phyloP scores from a whole-genome alignment of 2,888 invertebrate genomes.

The Stegana nigrithorax region DNA sequence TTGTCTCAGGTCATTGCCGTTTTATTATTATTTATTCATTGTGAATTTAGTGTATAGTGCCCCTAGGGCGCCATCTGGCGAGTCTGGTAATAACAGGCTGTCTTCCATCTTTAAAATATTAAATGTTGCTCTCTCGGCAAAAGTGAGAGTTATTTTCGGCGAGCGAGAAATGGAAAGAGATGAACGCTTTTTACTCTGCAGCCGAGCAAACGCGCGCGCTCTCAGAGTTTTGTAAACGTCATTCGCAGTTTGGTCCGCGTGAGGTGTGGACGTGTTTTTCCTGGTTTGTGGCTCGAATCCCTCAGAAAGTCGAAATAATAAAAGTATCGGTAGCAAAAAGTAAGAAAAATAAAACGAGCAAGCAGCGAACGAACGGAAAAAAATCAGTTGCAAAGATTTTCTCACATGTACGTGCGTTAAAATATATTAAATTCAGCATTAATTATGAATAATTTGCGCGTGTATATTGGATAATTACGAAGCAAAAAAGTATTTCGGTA shows the following conservation, averaged over 20 bases:
- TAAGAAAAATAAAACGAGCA: background rate
- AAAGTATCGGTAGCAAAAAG: background rate
- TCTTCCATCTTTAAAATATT: too few species aligned
- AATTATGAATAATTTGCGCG: conserved; percentile 1
- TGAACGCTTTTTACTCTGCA: too few species aligned
- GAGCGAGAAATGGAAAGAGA: too few species aligned
- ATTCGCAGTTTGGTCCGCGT: background rate
- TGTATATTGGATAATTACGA: background rate
- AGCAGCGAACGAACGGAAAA: conserved; percentile 1
- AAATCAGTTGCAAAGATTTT: background rate
- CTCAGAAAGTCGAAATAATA: background rate
- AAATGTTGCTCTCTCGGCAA: too few species aligned
- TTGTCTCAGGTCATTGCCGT: too few species aligned
- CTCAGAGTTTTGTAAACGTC: too few species aligned
- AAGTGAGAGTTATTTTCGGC: too few species aligned
- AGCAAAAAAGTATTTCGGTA: background rate
- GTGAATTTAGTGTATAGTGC: too few species aligned
- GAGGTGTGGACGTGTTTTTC: background rate
- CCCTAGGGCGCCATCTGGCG: too few species aligned
- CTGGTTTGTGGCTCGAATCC: background rate
- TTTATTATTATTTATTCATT: too few species aligned
- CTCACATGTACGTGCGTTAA: background rate
- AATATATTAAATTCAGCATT: background rate
- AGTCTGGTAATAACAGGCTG: too few species aligned
- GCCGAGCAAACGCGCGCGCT: too few species aligned